Base-by-base conservation (phyloP, 2,888 invertebrate genomes). In the Lasioglossum calceatum region DNA sequence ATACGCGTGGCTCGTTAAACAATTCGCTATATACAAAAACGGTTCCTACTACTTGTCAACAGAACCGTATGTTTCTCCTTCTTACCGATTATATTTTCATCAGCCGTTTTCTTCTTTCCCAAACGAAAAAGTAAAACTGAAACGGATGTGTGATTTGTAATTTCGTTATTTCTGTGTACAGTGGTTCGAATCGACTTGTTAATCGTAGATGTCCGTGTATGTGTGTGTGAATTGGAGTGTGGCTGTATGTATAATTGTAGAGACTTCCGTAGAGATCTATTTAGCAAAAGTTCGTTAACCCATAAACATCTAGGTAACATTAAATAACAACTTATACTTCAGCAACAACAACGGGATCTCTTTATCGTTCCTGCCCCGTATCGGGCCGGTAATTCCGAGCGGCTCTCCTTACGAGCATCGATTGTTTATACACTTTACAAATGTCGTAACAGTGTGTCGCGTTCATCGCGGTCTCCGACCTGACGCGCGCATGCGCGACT, bases 281-380 rank as follows among this genome's bases (percentile, higher is more conserved):
- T 92, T 90, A 91, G 90, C 89, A 87, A 92, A 93, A 90, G 82
- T 87, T 88, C 85, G 83, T 91, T 79, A 87, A 86, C 85, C 87
- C 77, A 90, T 91, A 89, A 90, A 88, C 86, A 87, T 90, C 91
- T 93, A 92, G 88, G 92, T 84, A 94, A 93, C 92, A 93, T 92
- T 92, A 91, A 92, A 83, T 92, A 94, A 94, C 94, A 94, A 94
- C 92, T 93, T 93, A 93, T 91, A 87, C 81, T 90, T 92, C 92
- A 92, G 92, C 93, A 92, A 92, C 92, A 94, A 92, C 92, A 94
- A 93, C 92, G 92, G 92, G 85, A 84, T 85, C 84, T 85, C 83
- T 81, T 50, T 82, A 64, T 54, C 44, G 27, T 73, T 50, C 78
- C 70, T n/a, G 27, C 74, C 61, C 82, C 82, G 70, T 70, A 70